phyloP scores from a whole-genome alignment of 1,140 invertebrate genomes.

The Nephotettix cincticeps region DNA sequence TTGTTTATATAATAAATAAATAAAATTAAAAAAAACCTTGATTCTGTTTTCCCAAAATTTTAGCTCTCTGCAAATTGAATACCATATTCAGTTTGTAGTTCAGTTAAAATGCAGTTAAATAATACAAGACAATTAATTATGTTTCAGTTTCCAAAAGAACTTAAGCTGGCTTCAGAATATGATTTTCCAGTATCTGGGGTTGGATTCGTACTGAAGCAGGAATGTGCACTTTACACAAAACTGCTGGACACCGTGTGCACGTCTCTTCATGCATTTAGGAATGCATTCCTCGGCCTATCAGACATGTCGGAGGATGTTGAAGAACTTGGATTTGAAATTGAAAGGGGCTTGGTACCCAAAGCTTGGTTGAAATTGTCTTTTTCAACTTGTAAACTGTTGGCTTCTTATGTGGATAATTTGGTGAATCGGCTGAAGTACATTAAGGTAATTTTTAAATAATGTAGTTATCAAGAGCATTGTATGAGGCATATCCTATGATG shows the following conservation, averaged over 20 bases:
- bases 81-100: no score
- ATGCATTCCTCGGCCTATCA: neutral
- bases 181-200: neutral
- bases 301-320: neutral
- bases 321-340: neutral
- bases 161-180: no score
- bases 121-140: no score
- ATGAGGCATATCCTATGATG: no score
- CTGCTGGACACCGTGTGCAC: neutral
- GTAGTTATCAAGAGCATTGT: no score
- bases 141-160: no score
- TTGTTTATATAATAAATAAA: no score
- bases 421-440: slow-evolving; percentile 74
- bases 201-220: neutral
- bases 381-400: slow-evolving; percentile 53
- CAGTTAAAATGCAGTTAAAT: no score
- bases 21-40: no score
- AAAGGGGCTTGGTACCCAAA: neutral
- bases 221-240: neutral
- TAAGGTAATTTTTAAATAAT: slow-evolving; percentile 47
- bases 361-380: neutral
- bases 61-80: no score
- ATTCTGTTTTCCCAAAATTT: no score
- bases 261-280: neutral
- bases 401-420: slow-evolving; percentile 84